Evolutionary conservation across 2,113 vertebrate genomes (phyloP).

Genomic region (Mesoclemmys tuberculata): DNA sequence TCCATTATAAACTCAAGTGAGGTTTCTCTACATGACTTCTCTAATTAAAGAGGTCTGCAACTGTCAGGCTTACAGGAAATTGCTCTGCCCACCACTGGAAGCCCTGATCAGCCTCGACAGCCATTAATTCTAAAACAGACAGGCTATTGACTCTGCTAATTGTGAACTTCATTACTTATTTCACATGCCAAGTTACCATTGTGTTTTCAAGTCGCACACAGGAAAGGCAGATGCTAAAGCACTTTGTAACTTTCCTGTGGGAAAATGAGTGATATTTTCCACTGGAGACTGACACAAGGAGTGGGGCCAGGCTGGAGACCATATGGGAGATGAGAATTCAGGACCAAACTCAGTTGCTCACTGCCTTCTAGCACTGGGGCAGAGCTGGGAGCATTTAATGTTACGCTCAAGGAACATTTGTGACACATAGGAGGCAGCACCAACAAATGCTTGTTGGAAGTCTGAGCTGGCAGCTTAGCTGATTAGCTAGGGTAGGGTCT

Average conservation of each 20-base stretch:
- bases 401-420: background rate
- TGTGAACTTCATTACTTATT: background rate
- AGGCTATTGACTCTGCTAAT: background rate
- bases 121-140: constrained; percentile 58
- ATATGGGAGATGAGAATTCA: background rate
- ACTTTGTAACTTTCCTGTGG: background rate
- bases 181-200: background rate
- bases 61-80: constrained; percentile 26
- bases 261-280: constrained; percentile 2
- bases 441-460: background rate
- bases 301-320: background rate
- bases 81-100: constrained; percentile 28
- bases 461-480: background rate
- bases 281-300: background rate
- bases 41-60: constrained; percentile 46
- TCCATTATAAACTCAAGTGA: background rate
- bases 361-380: background rate
- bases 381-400: background rate
- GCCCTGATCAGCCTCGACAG: background rate
- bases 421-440: background rate
- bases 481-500: background rate
- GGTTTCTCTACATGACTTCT: constrained; percentile 5
- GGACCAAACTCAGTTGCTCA: background rate
- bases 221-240: constrained; percentile 2
- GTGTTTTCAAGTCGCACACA: background rate